These are phyloP conservation scores for Nothobranchius kuhntae DNA, from an alignment of 2,113 vertebrate genomes.

Conservation along the genomic window DNA sequence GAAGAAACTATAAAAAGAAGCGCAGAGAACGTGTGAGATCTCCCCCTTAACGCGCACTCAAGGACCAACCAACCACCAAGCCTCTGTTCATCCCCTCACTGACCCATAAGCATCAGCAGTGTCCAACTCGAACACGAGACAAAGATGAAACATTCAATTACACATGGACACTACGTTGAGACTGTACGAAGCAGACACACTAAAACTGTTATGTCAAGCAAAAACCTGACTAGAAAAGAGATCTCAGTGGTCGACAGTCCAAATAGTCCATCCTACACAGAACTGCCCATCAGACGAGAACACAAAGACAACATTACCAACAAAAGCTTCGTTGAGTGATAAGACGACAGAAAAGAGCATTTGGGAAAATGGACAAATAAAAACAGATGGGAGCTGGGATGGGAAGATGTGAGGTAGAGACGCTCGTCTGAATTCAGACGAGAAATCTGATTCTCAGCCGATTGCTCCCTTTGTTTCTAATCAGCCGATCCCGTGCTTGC, in stretches of 20 bases:
- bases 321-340: conserved; percentile 9
- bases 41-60: conserved; percentile 30
- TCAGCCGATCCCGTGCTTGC: conserved; percentile 27
- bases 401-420: conserved; percentile 81
- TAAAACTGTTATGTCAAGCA: conserved; percentile 57
- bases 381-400: conserved; percentile 50
- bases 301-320: conserved; percentile 16
- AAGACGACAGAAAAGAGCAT: conserved; percentile 38
- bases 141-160: conserved; percentile 72
- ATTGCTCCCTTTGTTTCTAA: conserved; percentile 35
- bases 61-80: conserved; percentile 18
- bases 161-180: conserved; percentile 69
- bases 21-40: conserved; percentile 21
- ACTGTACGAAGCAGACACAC: conserved; percentile 64
- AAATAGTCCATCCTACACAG: conserved; percentile 17
- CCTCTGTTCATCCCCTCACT: conserved; percentile 7
- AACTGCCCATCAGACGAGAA: conserved; percentile 27
- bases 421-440: conserved; percentile 64
- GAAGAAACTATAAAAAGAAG: conserved; percentile 25
- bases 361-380: conserved; percentile 30
- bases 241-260: conserved; percentile 15
- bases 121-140: conserved; percentile 73
- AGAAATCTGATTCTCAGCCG: conserved; percentile 27
- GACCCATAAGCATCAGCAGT: conserved; percentile 49
- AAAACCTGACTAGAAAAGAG: conserved; percentile 38